Evolutionary conservation across 2,113 vertebrate genomes (phyloP), one percentile per base, ranked within the genome.

Genomic region (Piaya cayana): DNA sequence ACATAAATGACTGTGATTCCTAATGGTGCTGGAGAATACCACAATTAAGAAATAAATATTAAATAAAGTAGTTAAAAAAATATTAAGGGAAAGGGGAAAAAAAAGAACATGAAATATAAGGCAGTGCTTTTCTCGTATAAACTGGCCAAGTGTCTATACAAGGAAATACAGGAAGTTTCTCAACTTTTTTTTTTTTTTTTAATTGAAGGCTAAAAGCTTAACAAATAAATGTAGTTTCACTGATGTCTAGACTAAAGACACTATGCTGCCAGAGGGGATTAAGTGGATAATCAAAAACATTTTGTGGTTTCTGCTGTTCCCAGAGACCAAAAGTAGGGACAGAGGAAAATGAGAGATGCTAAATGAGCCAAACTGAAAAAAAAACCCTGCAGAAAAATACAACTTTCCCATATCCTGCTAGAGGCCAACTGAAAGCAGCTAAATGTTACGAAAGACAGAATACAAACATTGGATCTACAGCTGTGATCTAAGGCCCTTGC

Each of bases 291-390:
- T 95, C 60, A 92, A 70, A 93, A 92, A 72, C 82, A 88, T 90
- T 90, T 82, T 90, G 93, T 88, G 86, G 89, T 95, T 90, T 93
- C 47, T 92, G 53, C 75, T 90, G 82, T 93, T 96, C 89, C 79
- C 93, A 92, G 89, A 75, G 86, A 88, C 75, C 36, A 85, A 70
- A 93, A 78, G 79, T 19, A 87, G 74, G 78, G 59, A 81, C 75
- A 93, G 89, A 67, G 58, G 63, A 86, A 91, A 86, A 89, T n/a
- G 18, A 42, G 47, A 64, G 60, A 39, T 53, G 65, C 75, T 69
- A 67, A 79, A 82, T 30, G 47, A 70, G 65, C 30, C 74, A 88
- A 90, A 82, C 27, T 49, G 70, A 50, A 86, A 82, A 90, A 70
- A 63, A 23, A 93, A 69, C 23, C 39, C 34, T 72, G 6, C 18